Percentiles rank a stretch among this genome's conserved stretches.
Evolutionary conservation across 2,888 invertebrate genomes (phyloP).

Genomic region (Chirona hameri): DNA sequence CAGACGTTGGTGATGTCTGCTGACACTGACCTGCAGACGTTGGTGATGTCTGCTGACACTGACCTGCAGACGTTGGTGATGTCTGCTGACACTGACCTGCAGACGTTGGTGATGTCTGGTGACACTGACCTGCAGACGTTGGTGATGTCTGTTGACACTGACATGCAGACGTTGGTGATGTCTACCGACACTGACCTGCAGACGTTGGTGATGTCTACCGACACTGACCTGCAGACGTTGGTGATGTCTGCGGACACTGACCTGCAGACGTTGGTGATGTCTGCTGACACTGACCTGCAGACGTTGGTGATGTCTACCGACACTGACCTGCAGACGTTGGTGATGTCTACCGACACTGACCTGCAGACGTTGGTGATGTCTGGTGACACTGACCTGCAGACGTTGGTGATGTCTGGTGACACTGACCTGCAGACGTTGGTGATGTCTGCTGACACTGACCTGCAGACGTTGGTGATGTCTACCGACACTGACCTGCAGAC

Average conservation of each 20-base stretch:
- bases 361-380: constrained; percentile 84
- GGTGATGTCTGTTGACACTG: no score
- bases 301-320: no score
- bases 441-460: neutral
- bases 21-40: no score
- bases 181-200: no score
- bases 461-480: no score
- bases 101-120: constrained; percentile 74
- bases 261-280: neutral
- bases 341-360: constrained; percentile 46
- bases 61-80: no score
- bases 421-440: neutral
- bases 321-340: no score
- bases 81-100: constrained; percentile 56
- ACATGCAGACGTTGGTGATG: neutral
- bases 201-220: constrained; percentile 63
- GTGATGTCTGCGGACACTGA: neutral
- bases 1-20: neutral
- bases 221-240: no score
- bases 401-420: no score
- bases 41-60: no score
- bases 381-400: constrained; percentile 43
- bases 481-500: no score
- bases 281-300: neutral
- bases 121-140: constrained; percentile 43